phyloP scores from a whole-genome alignment of 2,888 invertebrate species.

The Odontocolon sp. region DNA sequence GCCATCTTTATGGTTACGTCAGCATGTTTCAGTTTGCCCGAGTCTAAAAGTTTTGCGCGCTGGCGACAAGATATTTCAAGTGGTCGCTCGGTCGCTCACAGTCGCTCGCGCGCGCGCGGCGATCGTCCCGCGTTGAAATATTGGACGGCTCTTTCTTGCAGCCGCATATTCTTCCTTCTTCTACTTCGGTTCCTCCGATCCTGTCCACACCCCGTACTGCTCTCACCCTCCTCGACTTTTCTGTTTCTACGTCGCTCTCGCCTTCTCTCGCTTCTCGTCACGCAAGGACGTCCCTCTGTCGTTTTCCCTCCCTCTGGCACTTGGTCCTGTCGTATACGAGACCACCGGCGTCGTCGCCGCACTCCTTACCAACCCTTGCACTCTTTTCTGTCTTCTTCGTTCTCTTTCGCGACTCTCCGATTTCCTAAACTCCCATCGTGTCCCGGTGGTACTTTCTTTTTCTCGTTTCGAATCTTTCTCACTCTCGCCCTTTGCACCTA shows the following conservation, averaged over 20 bases:
- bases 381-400: constrained; percentile 18
- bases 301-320: constrained; percentile 6
- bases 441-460: constrained; percentile 5
- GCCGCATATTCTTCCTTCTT: constrained; percentile 76
- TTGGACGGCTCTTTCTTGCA: constrained; percentile 79
- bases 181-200: constrained; percentile 61
- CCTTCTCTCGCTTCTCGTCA: constrained; percentile 40
- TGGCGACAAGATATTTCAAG: constrained; percentile 81
- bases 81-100: constrained; percentile 74
- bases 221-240: constrained; percentile 7
- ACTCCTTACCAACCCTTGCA: constrained; percentile 27
- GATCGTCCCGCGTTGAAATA: constrained; percentile 77
- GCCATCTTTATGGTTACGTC: constrained; percentile 80
- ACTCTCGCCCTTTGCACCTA: background rate
- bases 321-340: constrained; percentile 16
- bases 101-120: constrained; percentile 46
- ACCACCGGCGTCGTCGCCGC: constrained; percentile 27
- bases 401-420: constrained; percentile 12
- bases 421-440: constrained; percentile 19
- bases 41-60: constrained; percentile 79
- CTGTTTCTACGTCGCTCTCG: background rate
- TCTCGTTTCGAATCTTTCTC: constrained; percentile 1
- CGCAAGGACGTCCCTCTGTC: constrained; percentile 15
- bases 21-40: constrained; percentile 80
- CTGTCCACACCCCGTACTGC: no score